Conservation (phyloP, 2,797 vertebrate species). For the Darevskia nairensis region DNA sequence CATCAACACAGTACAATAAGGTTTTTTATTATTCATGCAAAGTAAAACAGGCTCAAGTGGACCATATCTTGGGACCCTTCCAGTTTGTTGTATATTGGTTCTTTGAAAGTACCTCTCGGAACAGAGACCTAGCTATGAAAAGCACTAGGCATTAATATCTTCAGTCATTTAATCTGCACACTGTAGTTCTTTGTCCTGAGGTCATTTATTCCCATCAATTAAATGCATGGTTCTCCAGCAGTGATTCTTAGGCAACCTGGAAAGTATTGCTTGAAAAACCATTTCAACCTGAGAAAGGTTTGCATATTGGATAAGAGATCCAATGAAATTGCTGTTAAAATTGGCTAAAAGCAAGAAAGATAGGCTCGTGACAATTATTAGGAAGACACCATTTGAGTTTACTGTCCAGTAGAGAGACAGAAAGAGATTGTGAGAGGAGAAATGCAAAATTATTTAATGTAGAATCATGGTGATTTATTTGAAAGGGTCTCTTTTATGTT, state of each 20-base stretch:
- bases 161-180: conserved; percentile 65
- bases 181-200: conserved; percentile 9
- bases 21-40: conserved; percentile 48
- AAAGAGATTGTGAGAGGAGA: neutral
- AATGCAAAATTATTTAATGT: conserved; percentile 5
- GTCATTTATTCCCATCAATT: conserved; percentile 61
- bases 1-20: conserved; percentile 44
- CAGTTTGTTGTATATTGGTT: conserved; percentile 48
- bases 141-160: conserved; percentile 53
- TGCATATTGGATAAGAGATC: conserved; percentile 62
- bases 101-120: conserved; percentile 53
- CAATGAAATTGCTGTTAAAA: conserved; percentile 1
- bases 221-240: conserved; percentile 64
- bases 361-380: conserved; percentile 58
- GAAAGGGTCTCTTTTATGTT: neutral
- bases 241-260: conserved; percentile 54
- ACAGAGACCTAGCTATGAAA: conserved; percentile 46
- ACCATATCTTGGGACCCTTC: conserved; percentile 49
- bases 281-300: conserved; percentile 53
- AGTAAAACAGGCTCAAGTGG: conserved; percentile 56
- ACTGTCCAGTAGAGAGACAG: conserved; percentile 11
- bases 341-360: conserved; percentile 67
- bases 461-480: conserved; percentile 49
- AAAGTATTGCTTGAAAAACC: conserved; percentile 34
- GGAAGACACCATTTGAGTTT: conserved; percentile 65